phyloP scores from a whole-genome alignment of 2,797 vertebrate species.

The Diglossa cyanea region DNA sequence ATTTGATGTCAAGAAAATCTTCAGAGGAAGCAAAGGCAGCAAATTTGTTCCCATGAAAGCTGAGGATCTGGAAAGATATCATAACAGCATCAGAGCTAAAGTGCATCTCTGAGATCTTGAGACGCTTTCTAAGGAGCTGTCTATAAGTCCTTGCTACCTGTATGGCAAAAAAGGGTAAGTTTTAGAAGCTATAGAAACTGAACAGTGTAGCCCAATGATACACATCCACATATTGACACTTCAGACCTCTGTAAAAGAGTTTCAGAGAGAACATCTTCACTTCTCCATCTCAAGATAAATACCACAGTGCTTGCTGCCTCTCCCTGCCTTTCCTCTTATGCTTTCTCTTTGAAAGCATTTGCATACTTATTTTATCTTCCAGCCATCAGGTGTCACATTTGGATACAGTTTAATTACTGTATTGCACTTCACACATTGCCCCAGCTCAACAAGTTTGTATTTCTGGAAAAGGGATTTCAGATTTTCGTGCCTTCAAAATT shows the following conservation, averaged over 20 bases:
- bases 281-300: neutral
- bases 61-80: neutral
- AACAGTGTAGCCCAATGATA: neutral
- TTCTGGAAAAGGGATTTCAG: neutral
- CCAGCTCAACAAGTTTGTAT: neutral
- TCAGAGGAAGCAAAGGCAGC: neutral
- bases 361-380: neutral
- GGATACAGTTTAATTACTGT: neutral
- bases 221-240: neutral
- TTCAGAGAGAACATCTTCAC: neutral
- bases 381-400: neutral
- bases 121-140: neutral
- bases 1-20: neutral
- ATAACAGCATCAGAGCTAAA: neutral
- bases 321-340: neutral
- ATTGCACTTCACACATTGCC: neutral
- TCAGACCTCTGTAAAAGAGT: neutral
- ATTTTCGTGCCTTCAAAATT: neutral
- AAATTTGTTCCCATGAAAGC: neutral
- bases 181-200: neutral
- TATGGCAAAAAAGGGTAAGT: neutral
- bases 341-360: neutral
- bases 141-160: neutral
- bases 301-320: neutral
- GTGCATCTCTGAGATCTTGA: neutral